These are phyloP conservation scores for Platerodrilus igneus DNA, from an alignment of 2,888 invertebrate genomes.

Conservation along the genomic window DNA sequence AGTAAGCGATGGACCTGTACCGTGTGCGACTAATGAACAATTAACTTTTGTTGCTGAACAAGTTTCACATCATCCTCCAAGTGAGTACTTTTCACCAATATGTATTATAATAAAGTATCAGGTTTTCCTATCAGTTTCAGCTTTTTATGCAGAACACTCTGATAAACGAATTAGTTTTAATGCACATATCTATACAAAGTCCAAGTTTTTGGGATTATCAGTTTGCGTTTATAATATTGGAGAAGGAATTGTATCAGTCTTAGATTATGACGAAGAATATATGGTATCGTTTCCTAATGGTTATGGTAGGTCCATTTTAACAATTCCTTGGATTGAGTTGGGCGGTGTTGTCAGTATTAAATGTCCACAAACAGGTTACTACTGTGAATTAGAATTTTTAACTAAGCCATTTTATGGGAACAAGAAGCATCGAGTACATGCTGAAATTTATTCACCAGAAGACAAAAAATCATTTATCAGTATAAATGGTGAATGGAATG, in stretches of 20 bases:
- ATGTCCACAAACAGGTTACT: slow-evolving; percentile 91
- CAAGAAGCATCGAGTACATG: slow-evolving; percentile 83
- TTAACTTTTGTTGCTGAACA: slow-evolving; percentile 95
- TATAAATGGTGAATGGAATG: slow-evolving; percentile 96
- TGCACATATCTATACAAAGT: slow-evolving; percentile 98
- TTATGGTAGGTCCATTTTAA: slow-evolving; percentile 95
- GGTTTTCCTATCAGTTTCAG: slow-evolving; percentile 67
- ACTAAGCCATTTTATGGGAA: slow-evolving; percentile 99
- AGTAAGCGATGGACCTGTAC: slow-evolving; percentile 79
- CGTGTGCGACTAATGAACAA: slow-evolving; percentile 85
- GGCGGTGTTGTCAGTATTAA: slow-evolving; percentile 88
- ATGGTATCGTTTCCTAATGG: slow-evolving; percentile 96
- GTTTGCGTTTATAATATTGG: slow-evolving; percentile 98
- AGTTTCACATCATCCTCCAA: slow-evolving; percentile 98
- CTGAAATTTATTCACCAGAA: slow-evolving; percentile 72
- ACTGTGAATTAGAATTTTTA: slow-evolving; percentile 88
- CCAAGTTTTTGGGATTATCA: slow-evolving; percentile 96
- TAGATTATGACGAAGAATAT: slow-evolving; percentile 91
- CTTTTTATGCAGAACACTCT: slow-evolving; percentile 97
- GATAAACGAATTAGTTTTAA: slow-evolving; percentile 86
- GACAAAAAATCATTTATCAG: slow-evolving; percentile 88
- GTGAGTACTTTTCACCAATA: slow-evolving; percentile 48
- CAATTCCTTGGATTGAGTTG: slow-evolving; percentile 98
- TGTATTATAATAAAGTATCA: slow-evolving; percentile 4
- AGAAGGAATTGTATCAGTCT: slow-evolving; percentile 82